These are phyloP conservation scores for Thumatha senex DNA, from an alignment of 2,888 invertebrate species.

Conservation along the genomic window DNA sequence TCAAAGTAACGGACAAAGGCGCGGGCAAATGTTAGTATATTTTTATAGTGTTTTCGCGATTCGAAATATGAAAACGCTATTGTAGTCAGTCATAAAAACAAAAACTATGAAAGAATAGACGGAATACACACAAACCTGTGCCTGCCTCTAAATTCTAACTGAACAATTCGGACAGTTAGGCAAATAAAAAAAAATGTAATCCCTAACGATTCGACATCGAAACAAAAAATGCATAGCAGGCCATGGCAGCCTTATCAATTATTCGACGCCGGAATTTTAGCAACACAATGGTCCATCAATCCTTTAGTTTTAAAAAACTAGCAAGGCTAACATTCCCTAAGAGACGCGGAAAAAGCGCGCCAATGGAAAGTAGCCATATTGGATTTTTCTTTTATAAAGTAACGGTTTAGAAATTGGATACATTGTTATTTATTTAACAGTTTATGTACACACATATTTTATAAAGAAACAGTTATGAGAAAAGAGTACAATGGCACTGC, in stretches of 20 bases:
- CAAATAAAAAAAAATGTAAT: slow-evolving; percentile 55
- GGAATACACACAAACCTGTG: slow-evolving; percentile 34
- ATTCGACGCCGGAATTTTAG: slow-evolving; percentile 66
- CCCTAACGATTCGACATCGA: slow-evolving; percentile 58
- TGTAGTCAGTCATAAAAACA: slow-evolving; percentile 25
- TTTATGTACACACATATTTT: too few species aligned
- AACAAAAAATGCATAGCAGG: slow-evolving; percentile 42
- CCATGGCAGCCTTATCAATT: slow-evolving; percentile 64
- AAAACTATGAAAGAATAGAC: slow-evolving; percentile 37
- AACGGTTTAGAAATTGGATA: slow-evolving; percentile 3
- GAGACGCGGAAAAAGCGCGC: slow-evolving; percentile 45
- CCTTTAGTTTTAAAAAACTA: slow-evolving; percentile 60
- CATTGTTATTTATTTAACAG: not conserved
- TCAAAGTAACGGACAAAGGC: too few species aligned
- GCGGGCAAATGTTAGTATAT: too few species aligned
- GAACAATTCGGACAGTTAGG: slow-evolving; percentile 36
- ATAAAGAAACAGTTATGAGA: too few species aligned
- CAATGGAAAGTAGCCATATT: slow-evolving; percentile 37
- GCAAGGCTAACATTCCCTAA: slow-evolving; percentile 66
- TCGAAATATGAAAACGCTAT: slow-evolving; percentile 11
- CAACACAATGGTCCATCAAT: slow-evolving; percentile 79
- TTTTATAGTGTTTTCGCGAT: too few species aligned
- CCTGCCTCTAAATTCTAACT: slow-evolving; percentile 22
- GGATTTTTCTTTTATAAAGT: slow-evolving; percentile 9
- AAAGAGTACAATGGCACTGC: too few species aligned